phyloP scores from a whole-genome alignment of 1,140 invertebrate genomes.

The Aphaenogaster rudis region DNA sequence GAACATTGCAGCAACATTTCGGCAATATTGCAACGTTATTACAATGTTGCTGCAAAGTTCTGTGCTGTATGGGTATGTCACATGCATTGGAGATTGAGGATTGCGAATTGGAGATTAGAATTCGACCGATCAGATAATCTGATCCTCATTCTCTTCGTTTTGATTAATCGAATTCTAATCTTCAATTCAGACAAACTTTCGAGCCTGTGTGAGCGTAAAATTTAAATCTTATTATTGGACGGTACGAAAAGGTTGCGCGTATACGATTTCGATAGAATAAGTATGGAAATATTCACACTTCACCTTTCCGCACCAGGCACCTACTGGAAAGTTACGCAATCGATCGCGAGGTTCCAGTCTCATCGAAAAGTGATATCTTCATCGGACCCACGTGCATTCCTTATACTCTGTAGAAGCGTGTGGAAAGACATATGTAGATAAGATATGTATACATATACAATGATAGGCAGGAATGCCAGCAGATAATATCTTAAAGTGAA shows the following conservation, averaged over 20 bases:
- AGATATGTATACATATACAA: not conserved
- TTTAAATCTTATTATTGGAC: not conserved
- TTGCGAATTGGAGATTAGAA: too few species aligned
- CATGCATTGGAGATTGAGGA: too few species aligned
- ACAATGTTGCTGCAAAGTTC: too few species aligned
- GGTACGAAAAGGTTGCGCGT: not conserved
- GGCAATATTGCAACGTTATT: too few species aligned
- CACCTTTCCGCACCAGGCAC: not conserved
- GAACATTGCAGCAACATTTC: too few species aligned
- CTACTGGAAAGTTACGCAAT: not conserved
- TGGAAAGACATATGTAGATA: conserved; percentile 1
- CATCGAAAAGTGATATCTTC: conserved; percentile 10
- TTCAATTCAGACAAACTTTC: not conserved
- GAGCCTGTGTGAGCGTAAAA: not conserved
- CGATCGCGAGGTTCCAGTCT: not conserved
- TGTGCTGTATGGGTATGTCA: too few species aligned
- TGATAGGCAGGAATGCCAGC: not conserved
- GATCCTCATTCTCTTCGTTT: too few species aligned
- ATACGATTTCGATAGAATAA: not conserved
- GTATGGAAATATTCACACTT: conserved; percentile 1
- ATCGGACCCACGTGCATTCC: not conserved
- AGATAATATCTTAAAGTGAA: conserved; percentile 73
- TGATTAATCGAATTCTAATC: too few species aligned
- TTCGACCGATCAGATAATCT: too few species aligned
- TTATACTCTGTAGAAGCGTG: conserved; percentile 3